Evolutionary conservation across 2,888 invertebrate species (phyloP).

Genomic region (Operophtera brumata): DNA sequence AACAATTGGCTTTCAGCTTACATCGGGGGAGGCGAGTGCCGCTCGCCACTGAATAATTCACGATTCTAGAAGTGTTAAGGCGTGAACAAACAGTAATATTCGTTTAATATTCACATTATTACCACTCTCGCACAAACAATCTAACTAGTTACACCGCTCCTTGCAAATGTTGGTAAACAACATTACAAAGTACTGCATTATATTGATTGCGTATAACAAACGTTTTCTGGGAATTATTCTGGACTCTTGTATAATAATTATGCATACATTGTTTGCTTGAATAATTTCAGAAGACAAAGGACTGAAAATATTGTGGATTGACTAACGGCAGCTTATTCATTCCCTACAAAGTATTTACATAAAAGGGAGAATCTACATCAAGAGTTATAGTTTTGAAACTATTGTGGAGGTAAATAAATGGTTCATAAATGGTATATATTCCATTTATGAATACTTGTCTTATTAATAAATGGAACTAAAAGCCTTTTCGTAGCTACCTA

Average conservation of each 20-base stretch:
- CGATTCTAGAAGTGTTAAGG: constrained; percentile 60
- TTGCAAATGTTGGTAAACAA: constrained; percentile 51
- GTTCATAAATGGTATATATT: too few species aligned
- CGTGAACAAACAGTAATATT: constrained; percentile 69
- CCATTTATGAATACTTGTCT: too few species aligned
- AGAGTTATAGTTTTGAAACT: background rate
- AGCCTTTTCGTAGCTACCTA: background rate
- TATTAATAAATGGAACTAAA: background rate
- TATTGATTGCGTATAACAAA: constrained; percentile 23
- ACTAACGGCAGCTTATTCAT: constrained; percentile 12
- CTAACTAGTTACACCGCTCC: constrained; percentile 44
- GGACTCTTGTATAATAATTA: constrained; percentile 6
- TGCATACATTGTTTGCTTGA: constrained; percentile 13
- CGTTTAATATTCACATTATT: constrained; percentile 72
- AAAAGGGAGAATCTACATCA: background rate
- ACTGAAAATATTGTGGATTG: constrained; percentile 15
- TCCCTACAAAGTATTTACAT: constrained; percentile 14
- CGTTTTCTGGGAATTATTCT: constrained; percentile 9
- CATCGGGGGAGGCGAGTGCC: constrained; percentile 39
- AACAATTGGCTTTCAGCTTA: constrained; percentile 49
- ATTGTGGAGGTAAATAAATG: too few species aligned
- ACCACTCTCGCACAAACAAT: constrained; percentile 56
- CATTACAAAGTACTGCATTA: constrained; percentile 23
- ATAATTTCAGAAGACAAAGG: constrained; percentile 15
- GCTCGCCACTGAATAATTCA: constrained; percentile 68